Evolutionary conservation across 1,140 invertebrate species (phyloP), one percentile per base, ranked within the genome.

Genomic region (Drosophila aff.): DNA sequence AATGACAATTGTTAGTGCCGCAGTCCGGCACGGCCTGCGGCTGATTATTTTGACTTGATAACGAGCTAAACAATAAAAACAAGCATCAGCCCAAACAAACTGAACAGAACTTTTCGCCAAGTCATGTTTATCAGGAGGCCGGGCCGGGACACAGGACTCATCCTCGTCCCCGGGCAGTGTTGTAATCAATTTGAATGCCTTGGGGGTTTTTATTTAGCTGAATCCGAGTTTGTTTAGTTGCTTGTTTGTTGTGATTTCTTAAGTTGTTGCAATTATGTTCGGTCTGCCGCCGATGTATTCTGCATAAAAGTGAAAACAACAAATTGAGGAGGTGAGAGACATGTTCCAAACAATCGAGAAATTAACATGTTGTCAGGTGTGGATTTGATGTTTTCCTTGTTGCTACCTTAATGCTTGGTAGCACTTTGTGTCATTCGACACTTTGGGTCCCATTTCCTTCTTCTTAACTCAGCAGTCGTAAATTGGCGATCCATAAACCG

Each of bases 31-130:
- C 23, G 23, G 64, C 33, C 81, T 64, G 68, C 67, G 82, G 79
- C 86, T 91, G 89, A 91, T 91, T 91, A 91, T 91, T 91, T 91
- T 91, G 89, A 91, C 89, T 91, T 91, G 87, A 91, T 91, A 91
- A 91, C 89, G 89, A 91, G 89, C 89, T 91, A 82, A 91, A 91
- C 89, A 91, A 91, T 91, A 89, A 89, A 91, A 86, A 86, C 86
- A 91, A 85, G 86, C 84, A 67, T 82, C 84, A 73, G 60, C 61
- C 68, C 76, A 81, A 71, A 82, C 58, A 72, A 76, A 76, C 64
- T 53, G 67, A 82, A 65, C 68, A 68, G 38, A 59, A 58, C 52
- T 77, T 77, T 68, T 69, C 68, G 85, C 75, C 84, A 40, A 90
- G 85, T 90, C 85, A 90, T 90, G 86, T 84, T 90, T 90, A 90